A percentile compares a stretch with the other conserved stretches of the same genome.
phyloP scores from a whole-genome alignment of 2,797 vertebrate genomes.

The Notolabrus celidotus region DNA sequence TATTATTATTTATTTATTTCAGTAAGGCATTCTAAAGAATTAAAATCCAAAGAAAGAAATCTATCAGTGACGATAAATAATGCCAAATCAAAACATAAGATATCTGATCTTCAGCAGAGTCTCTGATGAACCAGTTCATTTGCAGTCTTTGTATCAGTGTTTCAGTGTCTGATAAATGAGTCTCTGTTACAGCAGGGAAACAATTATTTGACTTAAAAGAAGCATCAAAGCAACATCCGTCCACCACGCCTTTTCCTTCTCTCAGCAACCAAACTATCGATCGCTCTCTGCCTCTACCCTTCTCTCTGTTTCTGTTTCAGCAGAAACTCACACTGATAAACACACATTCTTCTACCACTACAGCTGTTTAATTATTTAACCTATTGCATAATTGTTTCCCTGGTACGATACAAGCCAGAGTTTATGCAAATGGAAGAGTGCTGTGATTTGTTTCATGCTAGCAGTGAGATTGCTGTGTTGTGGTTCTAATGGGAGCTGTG shows the following conservation, averaged over 20 bases:
- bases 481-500: constrained; percentile 42
- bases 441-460: constrained; percentile 32
- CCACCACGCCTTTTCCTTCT: constrained; percentile 17
- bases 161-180: constrained; percentile 1
- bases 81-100: neutral
- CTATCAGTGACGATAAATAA: neutral
- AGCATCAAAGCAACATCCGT: constrained; percentile 19
- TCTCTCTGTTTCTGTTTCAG: constrained; percentile 10
- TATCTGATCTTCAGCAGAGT: neutral
- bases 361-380: constrained; percentile 49
- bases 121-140: neutral
- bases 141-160: neutral
- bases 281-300: neutral
- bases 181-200: constrained; percentile 11
- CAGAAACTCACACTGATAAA: constrained; percentile 18
- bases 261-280: constrained; percentile 54
- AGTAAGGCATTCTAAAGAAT: too few species aligned
- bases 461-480: constrained; percentile 19
- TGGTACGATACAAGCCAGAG: constrained; percentile 26
- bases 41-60: too few species aligned
- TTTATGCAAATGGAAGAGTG: constrained; percentile 30
- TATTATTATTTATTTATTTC: too few species aligned
- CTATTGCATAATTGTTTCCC: constrained; percentile 32
- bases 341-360: constrained; percentile 15
- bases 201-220: constrained; percentile 34